Evolutionary conservation across 2,888 invertebrate species (phyloP), one percentile per base, ranked within the genome.

Genomic region (Idaea aversata): DNA sequence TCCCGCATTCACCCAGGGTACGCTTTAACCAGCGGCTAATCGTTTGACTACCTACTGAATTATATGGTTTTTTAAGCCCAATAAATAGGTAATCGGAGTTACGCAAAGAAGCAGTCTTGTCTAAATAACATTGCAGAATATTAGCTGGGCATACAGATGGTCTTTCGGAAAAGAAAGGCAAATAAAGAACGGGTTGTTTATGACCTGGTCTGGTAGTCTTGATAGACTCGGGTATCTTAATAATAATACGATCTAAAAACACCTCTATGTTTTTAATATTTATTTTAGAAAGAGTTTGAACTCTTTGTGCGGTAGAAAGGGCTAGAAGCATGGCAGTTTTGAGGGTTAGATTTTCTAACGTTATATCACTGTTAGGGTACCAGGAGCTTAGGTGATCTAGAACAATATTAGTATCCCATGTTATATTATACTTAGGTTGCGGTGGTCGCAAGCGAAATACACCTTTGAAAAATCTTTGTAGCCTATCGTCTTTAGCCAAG

Each of bases 401-500:
- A 4, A 76, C 75, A 3, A 70, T 5, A 47, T 75, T 61, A 5
- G 75, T 75, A 47, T 79, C 36, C 36, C 36, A 79, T 1, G 74
- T 76, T 5, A 15, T 25, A 0, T 35, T 63, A 59, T 78, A 80
- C 60, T 78, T 79, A 3, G 77, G 76, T 3, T 6, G 35, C 5
- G 34, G 16, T 6, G 78, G 77, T 63, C 69, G 75, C 38, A 69
- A 59, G 66, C 67, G 77, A 65, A 63, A 80, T 0, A 63, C 64
- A 0, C 76, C 78, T 67, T 75, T 77, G 0, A 79, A 35, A 3
- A 76, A 61, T 0, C 76, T 58, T 61, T 71, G 77, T 2, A 76
- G 47, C 0, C n/a, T 5, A 5, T 71, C 67, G 10, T 77, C 62
- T 6, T 63, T 61, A 2, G 67, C 64, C 5, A 78, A 10, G 36